Conservation (phyloP, 2,888 invertebrate genomes). For the Diachrysia chrysitis region DNA sequence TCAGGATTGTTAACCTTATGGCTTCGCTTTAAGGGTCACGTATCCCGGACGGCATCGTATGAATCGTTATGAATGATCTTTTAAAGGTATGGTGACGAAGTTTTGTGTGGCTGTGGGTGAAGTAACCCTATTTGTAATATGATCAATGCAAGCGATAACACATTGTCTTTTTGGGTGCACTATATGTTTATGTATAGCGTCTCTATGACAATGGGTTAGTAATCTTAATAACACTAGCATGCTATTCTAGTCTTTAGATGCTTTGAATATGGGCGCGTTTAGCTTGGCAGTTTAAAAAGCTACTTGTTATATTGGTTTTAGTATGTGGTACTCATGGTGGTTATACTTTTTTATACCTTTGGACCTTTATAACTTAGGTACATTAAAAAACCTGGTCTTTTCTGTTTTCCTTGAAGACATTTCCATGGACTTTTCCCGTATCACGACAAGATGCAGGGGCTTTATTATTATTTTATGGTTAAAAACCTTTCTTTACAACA, state of each 20-base stretch:
- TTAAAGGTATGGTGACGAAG: slow-evolving; percentile 53
- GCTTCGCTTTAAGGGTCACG: slow-evolving; percentile 39
- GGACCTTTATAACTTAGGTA: too few species aligned
- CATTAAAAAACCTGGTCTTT: too few species aligned
- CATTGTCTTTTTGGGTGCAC: slow-evolving; percentile 47
- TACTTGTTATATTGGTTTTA: background rate
- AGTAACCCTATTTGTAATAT: slow-evolving; percentile 48
- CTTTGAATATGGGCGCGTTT: background rate
- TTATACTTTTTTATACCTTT: background rate
- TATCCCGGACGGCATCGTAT: slow-evolving; percentile 39
- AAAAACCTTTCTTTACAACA: too few species aligned
- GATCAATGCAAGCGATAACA: slow-evolving; percentile 55
- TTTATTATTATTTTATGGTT: too few species aligned
- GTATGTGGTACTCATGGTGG: background rate
- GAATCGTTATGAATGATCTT: slow-evolving; percentile 52
- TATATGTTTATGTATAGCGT: slow-evolving; percentile 47
- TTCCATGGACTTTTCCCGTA: too few species aligned
- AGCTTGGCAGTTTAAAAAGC: background rate
- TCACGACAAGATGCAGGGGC: too few species aligned
- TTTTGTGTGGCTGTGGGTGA: slow-evolving; percentile 39
- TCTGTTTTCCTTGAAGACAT: too few species aligned
- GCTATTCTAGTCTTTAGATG: slow-evolving; percentile 10
- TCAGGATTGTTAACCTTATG: slow-evolving; percentile 52
- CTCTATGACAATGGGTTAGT: slow-evolving; percentile 31
- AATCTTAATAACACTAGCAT: background rate